These are phyloP conservation scores for Lateolabrax maculatus DNA, from an alignment of 2,797 vertebrate species.

Conservation along the genomic window DNA sequence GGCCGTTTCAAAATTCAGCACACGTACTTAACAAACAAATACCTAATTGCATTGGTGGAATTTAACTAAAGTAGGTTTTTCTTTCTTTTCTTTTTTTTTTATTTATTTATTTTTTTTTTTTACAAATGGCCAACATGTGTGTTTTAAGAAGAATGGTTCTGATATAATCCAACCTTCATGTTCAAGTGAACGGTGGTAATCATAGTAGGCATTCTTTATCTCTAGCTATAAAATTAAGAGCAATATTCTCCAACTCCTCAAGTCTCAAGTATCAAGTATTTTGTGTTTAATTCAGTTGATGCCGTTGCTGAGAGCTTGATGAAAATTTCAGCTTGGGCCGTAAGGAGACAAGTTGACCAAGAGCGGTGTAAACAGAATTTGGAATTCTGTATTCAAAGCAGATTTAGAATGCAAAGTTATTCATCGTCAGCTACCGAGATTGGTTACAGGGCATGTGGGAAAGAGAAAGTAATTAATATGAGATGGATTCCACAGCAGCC, in stretches of 20 bases:
- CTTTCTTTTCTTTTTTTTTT: background rate
- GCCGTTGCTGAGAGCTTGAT: slow-evolving; percentile 61
- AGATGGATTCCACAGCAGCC: slow-evolving; percentile 81
- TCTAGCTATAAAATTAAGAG: slow-evolving; percentile 33
- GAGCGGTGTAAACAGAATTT: slow-evolving; percentile 78
- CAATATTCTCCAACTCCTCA: background rate
- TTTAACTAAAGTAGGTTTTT: slow-evolving; percentile 5
- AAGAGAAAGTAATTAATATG: slow-evolving; percentile 83
- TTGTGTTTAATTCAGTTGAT: slow-evolving; percentile 60
- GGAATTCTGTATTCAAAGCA: slow-evolving; percentile 79
- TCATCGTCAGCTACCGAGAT: slow-evolving; percentile 82
- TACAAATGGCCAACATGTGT: background rate
- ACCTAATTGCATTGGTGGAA: slow-evolving; percentile 5
- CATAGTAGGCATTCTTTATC: background rate
- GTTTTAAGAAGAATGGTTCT: background rate
- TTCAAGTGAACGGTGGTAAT: background rate
- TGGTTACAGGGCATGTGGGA: slow-evolving; percentile 82
- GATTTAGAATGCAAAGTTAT: slow-evolving; percentile 86
- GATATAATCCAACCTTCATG: background rate
- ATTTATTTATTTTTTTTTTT: too few relatives aligned
- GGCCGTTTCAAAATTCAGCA: slow-evolving; percentile 28
- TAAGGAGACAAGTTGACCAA: slow-evolving; percentile 74
- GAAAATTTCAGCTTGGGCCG: slow-evolving; percentile 47
- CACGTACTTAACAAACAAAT: background rate
- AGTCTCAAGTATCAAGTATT: slow-evolving; percentile 28